A percentile compares a stretch with the other conserved stretches of the same genome.
These are phyloP conservation scores for Catharus ustulatus DNA, from an alignment of 2,797 vertebrate genomes.

Conservation along the genomic window DNA sequence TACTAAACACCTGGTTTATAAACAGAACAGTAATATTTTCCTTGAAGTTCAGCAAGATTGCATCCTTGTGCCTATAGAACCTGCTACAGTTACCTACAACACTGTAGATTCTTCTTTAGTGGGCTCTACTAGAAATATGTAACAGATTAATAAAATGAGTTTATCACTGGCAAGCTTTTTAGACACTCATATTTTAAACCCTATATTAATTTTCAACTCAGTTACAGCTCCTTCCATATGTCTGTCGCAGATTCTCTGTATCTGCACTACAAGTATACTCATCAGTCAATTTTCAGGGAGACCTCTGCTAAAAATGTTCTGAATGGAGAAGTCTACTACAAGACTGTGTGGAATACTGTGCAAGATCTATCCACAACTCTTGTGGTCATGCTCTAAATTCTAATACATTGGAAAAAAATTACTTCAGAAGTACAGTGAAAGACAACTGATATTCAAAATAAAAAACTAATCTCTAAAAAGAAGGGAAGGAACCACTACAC, in stretches of 20 bases:
- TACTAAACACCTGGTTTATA: not conserved
- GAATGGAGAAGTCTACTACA: not conserved
- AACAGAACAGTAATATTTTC: not conserved
- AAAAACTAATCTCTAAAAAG: not conserved
- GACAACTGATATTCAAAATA: not conserved
- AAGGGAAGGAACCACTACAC: not conserved
- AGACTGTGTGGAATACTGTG: not conserved
- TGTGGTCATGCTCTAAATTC: not conserved
- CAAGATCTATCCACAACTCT: not conserved
- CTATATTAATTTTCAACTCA: not conserved
- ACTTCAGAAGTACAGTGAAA: not conserved
- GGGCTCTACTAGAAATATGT: not conserved
- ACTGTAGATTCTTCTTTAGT: not conserved
- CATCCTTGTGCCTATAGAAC: not conserved
- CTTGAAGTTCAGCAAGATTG: not conserved
- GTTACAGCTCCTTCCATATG: not conserved
- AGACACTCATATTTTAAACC: not conserved
- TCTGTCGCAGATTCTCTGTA: not conserved
- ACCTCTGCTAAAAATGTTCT: not conserved
- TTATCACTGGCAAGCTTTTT: not conserved
- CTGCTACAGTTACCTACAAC: not conserved
- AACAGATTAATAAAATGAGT: not conserved
- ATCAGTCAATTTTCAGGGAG: not conserved
- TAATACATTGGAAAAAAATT: not conserved
- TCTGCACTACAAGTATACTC: not conserved